phyloP scores from a whole-genome alignment of 2,797 vertebrate species.

The Tokudaia muenninki region DNA sequence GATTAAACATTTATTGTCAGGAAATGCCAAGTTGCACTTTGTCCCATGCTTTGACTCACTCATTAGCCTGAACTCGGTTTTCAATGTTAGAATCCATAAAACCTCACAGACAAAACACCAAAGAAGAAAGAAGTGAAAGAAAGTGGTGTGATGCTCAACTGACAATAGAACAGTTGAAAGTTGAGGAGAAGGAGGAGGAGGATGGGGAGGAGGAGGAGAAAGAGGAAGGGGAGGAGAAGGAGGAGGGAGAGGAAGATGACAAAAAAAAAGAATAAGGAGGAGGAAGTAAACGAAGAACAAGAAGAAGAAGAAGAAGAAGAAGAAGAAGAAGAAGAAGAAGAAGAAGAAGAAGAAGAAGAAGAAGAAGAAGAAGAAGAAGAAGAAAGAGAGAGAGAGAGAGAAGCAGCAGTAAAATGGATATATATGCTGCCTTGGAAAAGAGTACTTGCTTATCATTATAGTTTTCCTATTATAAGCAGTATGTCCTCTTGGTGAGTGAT shows the following conservation, averaged over 20 bases:
- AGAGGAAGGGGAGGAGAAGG: neutral
- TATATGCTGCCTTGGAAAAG: slow-evolving; percentile 59
- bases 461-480: slow-evolving; percentile 70
- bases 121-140: neutral
- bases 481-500: neutral
- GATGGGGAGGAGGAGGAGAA: neutral
- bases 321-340: neutral
- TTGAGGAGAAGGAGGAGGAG: neutral
- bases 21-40: slow-evolving; percentile 62
- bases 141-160: neutral
- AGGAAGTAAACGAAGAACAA: too few relatives aligned
- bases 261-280: too few relatives aligned
- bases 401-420: neutral
- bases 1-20: slow-evolving; percentile 84
- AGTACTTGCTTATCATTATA: slow-evolving; percentile 73
- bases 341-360: rapidly evolving
- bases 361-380: too few relatives aligned
- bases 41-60: slow-evolving; percentile 66
- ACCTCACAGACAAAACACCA: neutral
- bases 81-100: slow-evolving; percentile 67
- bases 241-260: too few relatives aligned
- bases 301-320: neutral
- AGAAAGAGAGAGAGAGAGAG: neutral
- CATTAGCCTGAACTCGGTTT: slow-evolving; percentile 77
- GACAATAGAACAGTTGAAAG: neutral